These are phyloP conservation scores for Electrona antarctica DNA, from an alignment of 2,113 vertebrate genomes.

Conservation along the genomic window DNA sequence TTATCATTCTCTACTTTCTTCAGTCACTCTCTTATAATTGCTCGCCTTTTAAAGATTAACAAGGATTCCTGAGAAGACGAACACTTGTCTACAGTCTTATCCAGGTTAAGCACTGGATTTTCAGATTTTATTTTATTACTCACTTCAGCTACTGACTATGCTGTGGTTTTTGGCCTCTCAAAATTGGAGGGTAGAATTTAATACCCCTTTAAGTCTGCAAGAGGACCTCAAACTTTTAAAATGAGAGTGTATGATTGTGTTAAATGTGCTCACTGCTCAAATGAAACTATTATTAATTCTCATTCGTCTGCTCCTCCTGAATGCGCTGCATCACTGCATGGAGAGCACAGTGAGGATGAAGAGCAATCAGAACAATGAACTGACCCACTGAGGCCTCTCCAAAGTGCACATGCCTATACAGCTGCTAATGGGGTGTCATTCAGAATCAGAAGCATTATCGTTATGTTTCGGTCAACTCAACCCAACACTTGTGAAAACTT, in stretches of 20 bases:
- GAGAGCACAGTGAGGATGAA: conserved; percentile 50
- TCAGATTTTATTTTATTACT: neutral
- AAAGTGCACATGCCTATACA: neutral
- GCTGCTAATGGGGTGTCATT: neutral
- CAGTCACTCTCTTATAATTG: conserved; percentile 53
- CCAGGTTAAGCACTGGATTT: conserved; percentile 32
- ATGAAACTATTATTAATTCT: conserved; percentile 64
- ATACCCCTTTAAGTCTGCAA: conserved; percentile 12
- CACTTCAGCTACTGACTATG: neutral
- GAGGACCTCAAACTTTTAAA: neutral
- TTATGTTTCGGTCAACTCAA: too few relatives aligned
- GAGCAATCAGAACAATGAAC: conserved; percentile 58
- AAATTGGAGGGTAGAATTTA: neutral
- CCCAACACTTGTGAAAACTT: too few relatives aligned
- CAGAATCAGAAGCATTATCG: too few relatives aligned
- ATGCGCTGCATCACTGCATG: conserved; percentile 30
- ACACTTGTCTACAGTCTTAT: conserved; percentile 49
- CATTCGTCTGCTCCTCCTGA: conserved; percentile 45
- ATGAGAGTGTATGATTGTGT: conserved; percentile 4
- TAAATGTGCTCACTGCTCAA: conserved; percentile 42
- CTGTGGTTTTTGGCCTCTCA: neutral
- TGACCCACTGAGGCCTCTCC: conserved; percentile 50
- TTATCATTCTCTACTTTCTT: conserved; percentile 58
- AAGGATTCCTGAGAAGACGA: conserved; percentile 51
- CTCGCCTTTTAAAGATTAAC: conserved; percentile 63